Evolutionary conservation across 1,140 invertebrate species (phyloP), one percentile per base, ranked within the genome.

Genomic region (Dolichoris vasculosae): DNA sequence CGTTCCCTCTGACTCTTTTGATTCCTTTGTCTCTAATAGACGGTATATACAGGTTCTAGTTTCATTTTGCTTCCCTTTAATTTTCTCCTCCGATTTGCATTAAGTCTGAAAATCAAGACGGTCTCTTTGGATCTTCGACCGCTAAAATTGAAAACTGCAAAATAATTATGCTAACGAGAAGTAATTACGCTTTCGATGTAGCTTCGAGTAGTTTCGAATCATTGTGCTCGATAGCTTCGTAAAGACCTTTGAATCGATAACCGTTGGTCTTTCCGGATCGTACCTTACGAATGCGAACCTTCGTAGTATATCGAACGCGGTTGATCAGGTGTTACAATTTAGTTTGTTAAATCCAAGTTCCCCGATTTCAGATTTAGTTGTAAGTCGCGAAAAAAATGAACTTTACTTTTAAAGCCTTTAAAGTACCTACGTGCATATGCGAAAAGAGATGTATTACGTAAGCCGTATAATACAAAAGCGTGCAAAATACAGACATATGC

Each of bases 401-500:
- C n/a, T n/a, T n/a, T n/a, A n/a, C 35, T 26, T 43, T 35, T 30
- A 7, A 17, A 64, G 77, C 7, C 79, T 30, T 63, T 51, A 82
- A 48, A 82, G 40, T 82, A 64, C 63, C 48, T 43, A 32, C 38
- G 20, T 71, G 69, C 11, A 17, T 17, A 2, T 23, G 38, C 4
- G 17, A 23, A 55, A 43, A 3, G 77, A 80, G 48, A 83, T 75
- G 67, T 55, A 40, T 59, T 75, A 59, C 51, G 0, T 83, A 83
- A 83, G 69, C 81, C 35, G 30, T 30, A 80, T 15, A 80, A 4
- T 15, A 71, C n/a, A 81, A 79, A 71, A 86, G 86, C 88, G 80
- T 90, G 87, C 48, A 88, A 87, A 90, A 90, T 90, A 82, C 88
- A 83, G 89, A 88, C 90, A 90, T 90, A 90, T 90, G 89, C 90